A percentile compares a stretch with the other conserved stretches of the same genome.
Evolutionary conservation across 1,140 invertebrate genomes (phyloP).

Genomic region (Heliconius congener): DNA sequence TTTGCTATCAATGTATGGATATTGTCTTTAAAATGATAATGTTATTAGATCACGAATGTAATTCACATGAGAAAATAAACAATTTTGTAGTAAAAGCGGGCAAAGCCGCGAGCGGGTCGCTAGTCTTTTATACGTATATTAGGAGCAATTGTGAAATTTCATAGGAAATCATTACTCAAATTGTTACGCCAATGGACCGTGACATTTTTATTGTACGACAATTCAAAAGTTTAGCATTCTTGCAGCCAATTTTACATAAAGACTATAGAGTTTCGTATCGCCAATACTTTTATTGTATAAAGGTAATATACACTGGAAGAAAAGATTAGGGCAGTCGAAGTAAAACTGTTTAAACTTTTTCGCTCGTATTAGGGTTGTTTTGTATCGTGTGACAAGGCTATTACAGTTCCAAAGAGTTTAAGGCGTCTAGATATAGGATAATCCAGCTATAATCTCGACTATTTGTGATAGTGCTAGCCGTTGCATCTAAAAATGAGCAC

Average conservation of each 20-base stretch:
- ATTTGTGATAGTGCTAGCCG: conserved; percentile 1
- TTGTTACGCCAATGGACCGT: conserved; percentile 53
- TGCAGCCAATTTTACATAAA: conserved; percentile 40
- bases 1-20: no score
- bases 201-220: conserved; percentile 64
- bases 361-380: conserved; percentile 13
- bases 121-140: not conserved
- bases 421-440: conserved; percentile 6
- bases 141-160: conserved; percentile 29
- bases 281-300: conserved; percentile 36
- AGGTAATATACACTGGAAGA: conserved; percentile 26
- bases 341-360: conserved; percentile 35
- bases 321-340: conserved; percentile 24
- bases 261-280: conserved; percentile 18
- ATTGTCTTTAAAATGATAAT: no score
- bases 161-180: conserved; percentile 69
- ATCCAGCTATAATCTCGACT: conserved; percentile 3
- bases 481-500: not conserved
- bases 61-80: no score
- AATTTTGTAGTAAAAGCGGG: no score
- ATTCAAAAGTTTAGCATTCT: conserved; percentile 38
- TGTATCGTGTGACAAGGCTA: conserved; percentile 8
- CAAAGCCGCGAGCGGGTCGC: no score
- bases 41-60: no score
- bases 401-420: conserved; percentile 9